phyloP scores from a whole-genome alignment of 2,888 invertebrate genomes.

The Dysmachus trigonus region DNA sequence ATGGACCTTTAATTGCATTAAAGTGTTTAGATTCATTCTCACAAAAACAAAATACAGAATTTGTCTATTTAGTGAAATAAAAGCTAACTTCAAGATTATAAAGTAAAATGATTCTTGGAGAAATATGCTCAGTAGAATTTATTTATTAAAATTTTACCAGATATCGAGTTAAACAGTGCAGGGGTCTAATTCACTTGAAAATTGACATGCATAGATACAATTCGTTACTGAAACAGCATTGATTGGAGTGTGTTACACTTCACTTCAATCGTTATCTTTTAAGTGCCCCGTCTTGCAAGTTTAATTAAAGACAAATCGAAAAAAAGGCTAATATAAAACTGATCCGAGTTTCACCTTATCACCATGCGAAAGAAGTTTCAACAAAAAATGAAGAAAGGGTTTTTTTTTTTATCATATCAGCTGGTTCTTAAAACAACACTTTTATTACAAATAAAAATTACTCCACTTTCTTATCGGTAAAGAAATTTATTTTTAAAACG shows the following conservation, averaged over 20 bases:
- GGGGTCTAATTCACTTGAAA: not conserved
- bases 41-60: no score
- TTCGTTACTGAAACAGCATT: not conserved
- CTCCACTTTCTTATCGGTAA: not conserved
- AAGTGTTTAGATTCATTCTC: no score
- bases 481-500: not conserved
- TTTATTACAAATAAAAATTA: not conserved
- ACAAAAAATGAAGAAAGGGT: not conserved
- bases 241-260: not conserved
- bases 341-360: not conserved
- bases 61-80: no score
- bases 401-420: not conserved
- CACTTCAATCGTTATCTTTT: not conserved
- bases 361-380: not conserved
- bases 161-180: no score
- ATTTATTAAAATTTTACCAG: no score
- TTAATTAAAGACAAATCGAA: not conserved
- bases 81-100: no score
- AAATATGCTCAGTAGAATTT: no score
- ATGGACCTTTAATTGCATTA: no score
- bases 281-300: not conserved
- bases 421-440: not conserved
- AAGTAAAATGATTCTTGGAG: no score
- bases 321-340: not conserved
- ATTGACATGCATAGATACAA: not conserved